Evolutionary conservation across 2,113 vertebrate species (phyloP).

Genomic region (Lanius collurio): DNA sequence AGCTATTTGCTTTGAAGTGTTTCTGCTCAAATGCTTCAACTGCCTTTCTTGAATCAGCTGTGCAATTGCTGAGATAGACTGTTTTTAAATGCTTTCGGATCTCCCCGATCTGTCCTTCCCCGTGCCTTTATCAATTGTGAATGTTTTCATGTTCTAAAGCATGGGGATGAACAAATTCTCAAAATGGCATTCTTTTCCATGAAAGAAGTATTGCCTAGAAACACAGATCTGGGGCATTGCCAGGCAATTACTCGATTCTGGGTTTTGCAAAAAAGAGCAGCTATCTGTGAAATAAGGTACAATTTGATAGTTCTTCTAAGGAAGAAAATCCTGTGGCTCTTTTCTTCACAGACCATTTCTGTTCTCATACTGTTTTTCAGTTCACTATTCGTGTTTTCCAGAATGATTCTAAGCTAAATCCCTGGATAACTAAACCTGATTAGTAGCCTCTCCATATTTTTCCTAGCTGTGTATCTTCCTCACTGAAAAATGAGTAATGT

Average conservation of each 20-base stretch:
- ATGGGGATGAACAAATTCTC: background rate
- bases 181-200: background rate
- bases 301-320: background rate
- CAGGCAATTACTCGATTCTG: background rate
- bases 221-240: background rate
- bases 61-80: background rate
- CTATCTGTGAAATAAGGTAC: background rate
- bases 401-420: background rate
- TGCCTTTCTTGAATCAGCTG: background rate
- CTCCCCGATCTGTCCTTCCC: background rate
- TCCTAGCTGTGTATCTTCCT: background rate
- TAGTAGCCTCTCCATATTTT: background rate
- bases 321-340: background rate
- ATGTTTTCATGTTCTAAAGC: background rate
- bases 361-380: background rate
- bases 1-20: constrained; percentile 14
- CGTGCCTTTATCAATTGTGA: background rate
- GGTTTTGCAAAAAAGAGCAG: background rate
- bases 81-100: background rate
- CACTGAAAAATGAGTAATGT: background rate
- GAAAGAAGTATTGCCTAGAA: background rate
- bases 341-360: background rate
- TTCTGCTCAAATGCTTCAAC: background rate
- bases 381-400: background rate
- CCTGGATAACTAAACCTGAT: background rate